Evolutionary conservation across 2,888 invertebrate species (phyloP), one percentile per base, ranked within the genome.

Genomic region (Peribatodes rhomboidaria): DNA sequence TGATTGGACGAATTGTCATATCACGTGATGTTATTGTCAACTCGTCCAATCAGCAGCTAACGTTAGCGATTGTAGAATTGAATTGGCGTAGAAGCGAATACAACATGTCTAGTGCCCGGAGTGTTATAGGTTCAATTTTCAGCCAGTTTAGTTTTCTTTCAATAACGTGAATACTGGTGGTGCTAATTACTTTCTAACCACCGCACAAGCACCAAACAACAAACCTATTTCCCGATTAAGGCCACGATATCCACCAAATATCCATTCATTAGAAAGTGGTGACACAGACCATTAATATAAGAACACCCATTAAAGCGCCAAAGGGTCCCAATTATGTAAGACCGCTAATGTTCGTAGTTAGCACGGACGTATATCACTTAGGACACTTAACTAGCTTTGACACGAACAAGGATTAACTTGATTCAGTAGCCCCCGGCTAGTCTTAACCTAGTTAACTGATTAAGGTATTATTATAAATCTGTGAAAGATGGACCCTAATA

Each of bases 161-260:
- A n/a, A n/a, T n/a, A n/a, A n/a, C n/a, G n/a, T n/a, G n/a, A n/a
- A n/a, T n/a, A n/a, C n/a, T n/a, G n/a, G n/a, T n/a, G n/a, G n/a
- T n/a, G n/a, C n/a, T 54, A 27, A 22, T 27, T 18, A 33, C 31
- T 42, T 42, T 42, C 13, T 8, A 20, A 1, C 42, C 35, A 8
- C 10, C 41, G 8, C 14, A 31, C 46, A 31, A 33, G n/a, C 13
- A 10, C 18, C n/a, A 33, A 55, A 44, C 55, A 44, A 13, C 31
- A 58, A 53, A 37, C 11, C 35, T 35, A 50, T 35, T 27, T 20
- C 39, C 35, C 53, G 54, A 59, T 86, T 89, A 59, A 49, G 42
- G 81, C 82, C 89, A 81, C 87, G 88, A 89, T 89, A 90, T 90
- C 88, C 87, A 87, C 87, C 89, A 82, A 84, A 84, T 82, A 87